Evolutionary conservation across 2,797 vertebrate genomes (phyloP).

Genomic region (Poeciliopsis gracilis): DNA sequence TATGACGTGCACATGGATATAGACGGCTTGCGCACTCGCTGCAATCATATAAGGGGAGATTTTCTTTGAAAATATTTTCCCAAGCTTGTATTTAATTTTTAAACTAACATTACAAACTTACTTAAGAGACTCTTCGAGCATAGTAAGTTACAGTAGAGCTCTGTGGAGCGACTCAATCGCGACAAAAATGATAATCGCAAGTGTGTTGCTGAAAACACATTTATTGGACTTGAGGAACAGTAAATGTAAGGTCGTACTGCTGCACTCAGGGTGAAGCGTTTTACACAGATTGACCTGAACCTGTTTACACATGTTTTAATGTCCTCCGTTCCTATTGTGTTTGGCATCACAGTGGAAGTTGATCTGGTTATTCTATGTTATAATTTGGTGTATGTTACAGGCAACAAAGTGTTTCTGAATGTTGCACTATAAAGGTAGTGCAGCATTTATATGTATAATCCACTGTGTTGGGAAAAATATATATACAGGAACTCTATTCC

Average conservation of each 20-base stretch:
- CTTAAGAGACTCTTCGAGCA: not conserved
- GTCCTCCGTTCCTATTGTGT: not conserved
- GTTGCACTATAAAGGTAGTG: not conserved
- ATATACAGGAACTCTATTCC: not conserved
- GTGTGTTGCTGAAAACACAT: not conserved
- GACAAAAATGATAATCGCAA: not conserved
- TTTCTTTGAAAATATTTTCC: not conserved
- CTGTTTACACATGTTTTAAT: not conserved
- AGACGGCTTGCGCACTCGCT: constrained; percentile 44
- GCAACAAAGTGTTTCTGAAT: not conserved
- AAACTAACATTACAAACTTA: not conserved
- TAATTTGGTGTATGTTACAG: not conserved
- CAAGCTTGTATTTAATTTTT: not conserved
- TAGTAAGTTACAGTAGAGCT: not conserved
- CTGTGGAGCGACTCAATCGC: not conserved
- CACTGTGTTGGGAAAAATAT: not conserved
- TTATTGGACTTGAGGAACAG: not conserved
- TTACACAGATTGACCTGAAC: not conserved
- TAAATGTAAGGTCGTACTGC: not conserved
- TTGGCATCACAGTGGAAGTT: not conserved
- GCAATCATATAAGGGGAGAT: not conserved
- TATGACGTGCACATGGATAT: constrained; percentile 62
- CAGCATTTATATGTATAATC: not conserved
- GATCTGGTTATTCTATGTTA: not conserved
- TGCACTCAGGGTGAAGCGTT: not conserved